These are phyloP conservation scores for Passerculus sandwichensis DNA, from an alignment of 2,797 vertebrate species.

Conservation along the genomic window DNA sequence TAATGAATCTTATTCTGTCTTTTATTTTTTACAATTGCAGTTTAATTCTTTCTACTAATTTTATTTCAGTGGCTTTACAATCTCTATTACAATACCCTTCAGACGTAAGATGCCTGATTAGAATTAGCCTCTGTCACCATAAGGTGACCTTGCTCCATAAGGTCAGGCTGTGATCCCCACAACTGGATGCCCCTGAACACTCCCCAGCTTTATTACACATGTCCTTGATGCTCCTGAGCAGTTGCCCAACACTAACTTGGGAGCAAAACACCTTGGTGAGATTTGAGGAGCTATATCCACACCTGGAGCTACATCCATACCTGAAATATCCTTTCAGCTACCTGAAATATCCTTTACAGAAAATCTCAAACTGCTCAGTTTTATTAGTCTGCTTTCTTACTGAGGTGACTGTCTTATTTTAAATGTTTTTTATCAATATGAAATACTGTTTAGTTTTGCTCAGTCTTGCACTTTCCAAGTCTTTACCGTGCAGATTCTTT, in stretches of 20 bases:
- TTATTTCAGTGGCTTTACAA: background rate
- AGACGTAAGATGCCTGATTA: background rate
- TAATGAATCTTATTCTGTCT: background rate
- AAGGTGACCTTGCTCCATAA: background rate
- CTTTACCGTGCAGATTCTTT: background rate
- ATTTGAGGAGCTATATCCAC: background rate
- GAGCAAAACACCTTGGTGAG: background rate
- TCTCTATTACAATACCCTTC: background rate
- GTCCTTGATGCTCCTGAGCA: background rate
- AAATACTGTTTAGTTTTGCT: constrained; percentile 21
- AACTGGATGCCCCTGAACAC: accelerated
- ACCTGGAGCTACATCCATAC: too few species aligned
- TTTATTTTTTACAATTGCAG: background rate
- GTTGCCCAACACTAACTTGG: background rate
- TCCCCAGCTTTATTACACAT: background rate
- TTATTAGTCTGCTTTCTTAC: background rate
- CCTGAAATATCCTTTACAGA: background rate
- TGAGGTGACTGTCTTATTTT: background rate
- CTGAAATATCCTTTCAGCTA: background rate
- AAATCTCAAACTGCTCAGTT: background rate
- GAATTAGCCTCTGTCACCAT: background rate
- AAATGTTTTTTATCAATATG: background rate
- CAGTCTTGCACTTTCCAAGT: background rate
- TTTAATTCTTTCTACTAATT: background rate
- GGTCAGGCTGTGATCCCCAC: background rate